Evolutionary conservation across 2,113 vertebrate genomes (phyloP), one percentile per base, ranked within the genome.

Genomic region (Opisthocomus hoazin): DNA sequence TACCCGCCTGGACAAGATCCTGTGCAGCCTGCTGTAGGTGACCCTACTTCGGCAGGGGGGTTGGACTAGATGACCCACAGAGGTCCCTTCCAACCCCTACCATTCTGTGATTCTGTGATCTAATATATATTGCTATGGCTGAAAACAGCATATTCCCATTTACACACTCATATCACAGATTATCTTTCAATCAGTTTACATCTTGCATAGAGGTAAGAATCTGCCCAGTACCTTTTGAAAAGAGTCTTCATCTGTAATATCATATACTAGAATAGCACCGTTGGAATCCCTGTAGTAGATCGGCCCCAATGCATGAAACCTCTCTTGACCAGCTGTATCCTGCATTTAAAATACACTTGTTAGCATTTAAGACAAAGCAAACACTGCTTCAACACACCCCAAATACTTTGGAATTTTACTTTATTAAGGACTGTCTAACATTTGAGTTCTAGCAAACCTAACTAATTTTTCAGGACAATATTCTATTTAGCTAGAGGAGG

Each of bases 281-380:
- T 99, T 99, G 91, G 99, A 99, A 98, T 99, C 99, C 98, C 99
- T 98, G 98, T 99, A 99, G 98, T 99, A 99, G 98, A 99, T 99
- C 6, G 99, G 99, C 64, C 99, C 99, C 96, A 99, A 96, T 1
- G 99, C 99, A 71, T 99, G 99, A 76, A 99, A 99, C 79, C 99
- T 98, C 97, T 99, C 99, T 98, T 99, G 99, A 66, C 99, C 99
- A 26, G 99, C 99, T 56, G 99, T 99, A 98, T 99, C 99, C 99
- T 99, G 98, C 81, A 96, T 94, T 87, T 41, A 88, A 97, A 89
- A 96, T 4, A 94, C 5, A 73, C 5, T 36, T 74, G 32, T 96
- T 87, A 96, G n/a, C 36, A 84, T 23, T 46, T 82, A 77, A 90
- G 23, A 56, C 36, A 94, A 51, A 68, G 60, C 7, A 97, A 95